A percentile compares a stretch with the other conserved stretches of the same genome.
Evolutionary conservation across 2,888 invertebrate genomes (phyloP).

Genomic region (Nowickia ferox): DNA sequence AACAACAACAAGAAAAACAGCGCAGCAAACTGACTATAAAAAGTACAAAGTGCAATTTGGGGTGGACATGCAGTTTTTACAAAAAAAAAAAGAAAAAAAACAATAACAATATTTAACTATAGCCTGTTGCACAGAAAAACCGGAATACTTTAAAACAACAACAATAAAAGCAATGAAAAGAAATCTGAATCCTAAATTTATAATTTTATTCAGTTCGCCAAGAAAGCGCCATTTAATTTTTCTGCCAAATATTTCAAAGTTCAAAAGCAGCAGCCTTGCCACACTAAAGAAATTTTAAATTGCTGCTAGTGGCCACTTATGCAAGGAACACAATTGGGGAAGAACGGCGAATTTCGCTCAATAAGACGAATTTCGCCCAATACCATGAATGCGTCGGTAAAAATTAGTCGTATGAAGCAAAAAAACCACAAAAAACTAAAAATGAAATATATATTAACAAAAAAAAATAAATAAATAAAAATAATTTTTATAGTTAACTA

Average conservation of each 20-base stretch:
- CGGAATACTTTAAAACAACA: neutral
- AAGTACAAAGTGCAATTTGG: conserved; percentile 70
- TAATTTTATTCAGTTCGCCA: neutral
- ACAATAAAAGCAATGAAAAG: neutral
- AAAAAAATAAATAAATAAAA: too few species aligned
- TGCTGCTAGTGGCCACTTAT: too few species aligned
- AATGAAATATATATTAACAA: too few species aligned
- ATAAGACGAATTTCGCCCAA: too few species aligned
- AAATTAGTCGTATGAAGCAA: too few species aligned
- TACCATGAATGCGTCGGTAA: too few species aligned
- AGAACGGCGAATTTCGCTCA: too few species aligned
- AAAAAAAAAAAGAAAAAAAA: neutral
- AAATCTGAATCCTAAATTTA: conserved; percentile 9
- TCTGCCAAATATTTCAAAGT: conserved; percentile 2
- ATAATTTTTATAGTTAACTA: too few species aligned
- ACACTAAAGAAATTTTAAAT: neutral
- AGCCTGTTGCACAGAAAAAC: conserved; percentile 60
- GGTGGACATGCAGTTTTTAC: conserved; percentile 56
- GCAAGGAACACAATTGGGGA: too few species aligned
- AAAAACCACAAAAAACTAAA: neutral
- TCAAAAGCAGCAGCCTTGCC: neutral
- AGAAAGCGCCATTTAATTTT: conserved; percentile 33
- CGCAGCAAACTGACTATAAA: conserved; percentile 4
- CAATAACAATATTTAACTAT: neutral
- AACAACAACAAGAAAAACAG: conserved; percentile 43